phyloP scores from a whole-genome alignment of 2,888 invertebrate species.

The Lasioglossum marginatum region DNA sequence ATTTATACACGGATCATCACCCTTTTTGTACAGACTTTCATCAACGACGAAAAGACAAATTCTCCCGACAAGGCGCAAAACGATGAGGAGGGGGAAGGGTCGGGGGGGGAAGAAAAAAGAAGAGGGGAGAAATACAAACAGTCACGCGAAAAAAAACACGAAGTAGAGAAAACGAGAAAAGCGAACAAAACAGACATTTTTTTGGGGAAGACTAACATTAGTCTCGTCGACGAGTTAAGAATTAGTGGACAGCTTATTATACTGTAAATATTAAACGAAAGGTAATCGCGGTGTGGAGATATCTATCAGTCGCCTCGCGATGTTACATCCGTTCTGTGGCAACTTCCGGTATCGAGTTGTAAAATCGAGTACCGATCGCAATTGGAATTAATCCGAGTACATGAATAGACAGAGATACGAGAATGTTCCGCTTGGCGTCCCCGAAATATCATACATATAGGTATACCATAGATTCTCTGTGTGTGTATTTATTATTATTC shows the following conservation, averaged over 20 bases:
- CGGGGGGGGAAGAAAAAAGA: not conserved
- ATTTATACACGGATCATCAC: conserved; percentile 47
- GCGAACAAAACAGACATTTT: not conserved
- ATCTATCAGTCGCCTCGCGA: conserved; percentile 59
- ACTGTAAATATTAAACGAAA: conserved; percentile 71
- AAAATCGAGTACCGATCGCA: not conserved
- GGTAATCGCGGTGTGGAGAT: conserved; percentile 44
- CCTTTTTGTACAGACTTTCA: conserved; percentile 73
- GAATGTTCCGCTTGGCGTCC: not conserved
- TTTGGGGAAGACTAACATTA: conserved; percentile 17
- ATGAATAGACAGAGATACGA: not conserved
- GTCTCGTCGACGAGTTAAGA: conserved; percentile 49
- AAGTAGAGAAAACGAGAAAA: not conserved
- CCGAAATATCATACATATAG: not conserved
- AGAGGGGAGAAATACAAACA: not conserved
- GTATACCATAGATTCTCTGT: not conserved
- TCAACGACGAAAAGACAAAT: conserved; percentile 46
- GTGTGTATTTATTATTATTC: not conserved
- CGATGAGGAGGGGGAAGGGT: not conserved
- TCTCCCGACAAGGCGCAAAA: conserved; percentile 14
- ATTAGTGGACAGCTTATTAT: conserved; percentile 59
- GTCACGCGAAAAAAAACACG: not conserved
- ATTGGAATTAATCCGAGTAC: conserved; percentile 3
- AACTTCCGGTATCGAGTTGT: conserved; percentile 53
- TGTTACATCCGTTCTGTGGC: conserved; percentile 53